Evolutionary conservation across 1,140 invertebrate genomes (phyloP).

Genomic region (Zaprionus capensis): DNA sequence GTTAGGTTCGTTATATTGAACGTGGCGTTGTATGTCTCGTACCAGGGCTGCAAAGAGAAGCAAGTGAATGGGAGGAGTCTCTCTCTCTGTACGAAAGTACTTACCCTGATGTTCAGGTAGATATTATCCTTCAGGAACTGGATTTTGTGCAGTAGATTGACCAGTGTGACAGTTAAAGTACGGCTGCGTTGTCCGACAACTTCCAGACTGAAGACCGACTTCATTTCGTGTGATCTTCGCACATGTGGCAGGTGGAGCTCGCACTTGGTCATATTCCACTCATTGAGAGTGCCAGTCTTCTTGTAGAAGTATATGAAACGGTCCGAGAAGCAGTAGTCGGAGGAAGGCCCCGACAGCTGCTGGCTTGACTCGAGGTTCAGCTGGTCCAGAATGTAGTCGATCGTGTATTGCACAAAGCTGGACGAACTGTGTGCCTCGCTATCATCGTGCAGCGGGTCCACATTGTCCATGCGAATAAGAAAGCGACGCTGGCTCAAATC

Average conservation of each 20-base stretch:
- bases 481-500: slow-evolving; percentile 59
- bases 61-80: neutral
- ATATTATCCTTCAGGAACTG: slow-evolving; percentile 57
- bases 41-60: slow-evolving; percentile 67
- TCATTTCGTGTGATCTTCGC: slow-evolving; percentile 47
- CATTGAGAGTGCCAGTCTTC: slow-evolving; percentile 48
- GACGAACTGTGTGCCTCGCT: slow-evolving; percentile 36
- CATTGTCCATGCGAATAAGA: slow-evolving; percentile 10
- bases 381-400: slow-evolving; percentile 51
- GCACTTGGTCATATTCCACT: slow-evolving; percentile 22
- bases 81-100: neutral
- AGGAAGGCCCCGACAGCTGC: slow-evolving; percentile 50
- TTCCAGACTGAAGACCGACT: slow-evolving; percentile 51
- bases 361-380: slow-evolving; percentile 71
- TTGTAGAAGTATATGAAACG: slow-evolving; percentile 71
- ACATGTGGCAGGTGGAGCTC: slow-evolving; percentile 64
- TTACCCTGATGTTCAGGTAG: slow-evolving; percentile 68
- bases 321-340: slow-evolving; percentile 66
- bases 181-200: slow-evolving; percentile 61
- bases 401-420: slow-evolving; percentile 54
- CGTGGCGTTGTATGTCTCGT: slow-evolving; percentile 52
- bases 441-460: neutral
- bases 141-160: slow-evolving; percentile 63
- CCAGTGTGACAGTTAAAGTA: slow-evolving; percentile 50
- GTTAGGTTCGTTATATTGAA: slow-evolving; percentile 59